These are phyloP conservation scores for Hirtodrosophila trivittata DNA, from an alignment of 2,888 invertebrate species.

Conservation along the genomic window DNA sequence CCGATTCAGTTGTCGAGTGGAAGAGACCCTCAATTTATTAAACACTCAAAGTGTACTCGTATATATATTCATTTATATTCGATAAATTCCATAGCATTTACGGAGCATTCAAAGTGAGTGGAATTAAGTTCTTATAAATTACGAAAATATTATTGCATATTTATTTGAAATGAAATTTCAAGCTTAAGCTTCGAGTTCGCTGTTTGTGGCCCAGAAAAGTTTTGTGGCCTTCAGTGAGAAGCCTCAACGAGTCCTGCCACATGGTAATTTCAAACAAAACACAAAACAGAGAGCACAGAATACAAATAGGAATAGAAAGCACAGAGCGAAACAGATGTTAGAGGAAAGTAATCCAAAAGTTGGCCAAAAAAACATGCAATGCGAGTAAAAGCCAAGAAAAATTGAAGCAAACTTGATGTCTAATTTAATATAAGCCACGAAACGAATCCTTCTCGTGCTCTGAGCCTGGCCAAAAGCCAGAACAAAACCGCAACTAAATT, in stretches of 20 bases:
- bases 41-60: too few species aligned
- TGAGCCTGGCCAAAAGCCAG: conserved; percentile 30
- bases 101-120: too few species aligned
- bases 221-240: conserved; percentile 12
- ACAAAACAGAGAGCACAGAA: conserved; percentile 14
- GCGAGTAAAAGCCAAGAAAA: conserved; percentile 53
- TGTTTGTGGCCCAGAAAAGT: conserved; percentile 10
- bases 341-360: conserved; percentile 69
- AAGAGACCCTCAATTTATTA: too few species aligned
- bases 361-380: conserved; percentile 57
- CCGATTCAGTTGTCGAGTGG: too few species aligned
- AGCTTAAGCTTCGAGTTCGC: conserved; percentile 1
- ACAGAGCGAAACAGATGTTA: conserved; percentile 33
- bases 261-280: conserved; percentile 21
- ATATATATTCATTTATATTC: too few species aligned
- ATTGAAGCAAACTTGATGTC: conserved; percentile 65
- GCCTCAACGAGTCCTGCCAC: conserved; percentile 27
- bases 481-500: conserved; percentile 67
- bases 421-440: conserved; percentile 68
- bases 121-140: too few species aligned
- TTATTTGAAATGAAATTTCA: neutral
- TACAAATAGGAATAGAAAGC: too few species aligned
- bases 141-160: conserved; percentile 2
- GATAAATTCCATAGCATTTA: too few species aligned
- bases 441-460: conserved; percentile 33